These are phyloP conservation scores for Acrocephalus scirpaceus DNA, from an alignment of 2,797 vertebrate species.

Conservation along the genomic window DNA sequence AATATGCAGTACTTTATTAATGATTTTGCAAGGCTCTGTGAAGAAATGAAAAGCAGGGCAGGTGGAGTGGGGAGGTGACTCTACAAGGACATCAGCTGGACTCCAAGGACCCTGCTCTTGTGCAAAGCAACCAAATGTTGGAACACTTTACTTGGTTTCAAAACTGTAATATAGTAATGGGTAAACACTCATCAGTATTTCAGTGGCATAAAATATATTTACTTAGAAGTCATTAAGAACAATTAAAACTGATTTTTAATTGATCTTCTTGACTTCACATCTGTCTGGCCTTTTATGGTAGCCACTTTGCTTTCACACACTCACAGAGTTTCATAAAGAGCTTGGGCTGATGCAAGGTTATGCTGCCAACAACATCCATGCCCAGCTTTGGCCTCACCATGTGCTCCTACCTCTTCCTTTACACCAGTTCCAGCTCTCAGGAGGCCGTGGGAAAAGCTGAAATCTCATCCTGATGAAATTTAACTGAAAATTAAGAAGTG, in stretches of 20 bases:
- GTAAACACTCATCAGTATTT: neutral
- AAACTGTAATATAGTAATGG: neutral
- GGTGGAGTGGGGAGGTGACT: neutral
- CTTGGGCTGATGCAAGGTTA: neutral
- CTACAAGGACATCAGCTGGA: neutral
- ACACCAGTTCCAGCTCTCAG: neutral
- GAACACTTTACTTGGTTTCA: neutral
- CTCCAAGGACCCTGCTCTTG: neutral
- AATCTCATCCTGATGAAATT: neutral
- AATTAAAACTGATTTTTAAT: neutral
- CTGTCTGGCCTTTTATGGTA: neutral
- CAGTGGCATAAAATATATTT: neutral
- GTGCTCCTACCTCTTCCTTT: neutral
- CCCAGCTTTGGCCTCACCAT: neutral
- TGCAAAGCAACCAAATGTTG: neutral
- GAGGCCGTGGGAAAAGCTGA: neutral
- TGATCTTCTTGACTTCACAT: neutral
- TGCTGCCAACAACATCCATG: neutral
- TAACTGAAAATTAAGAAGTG: neutral
- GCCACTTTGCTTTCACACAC: neutral
- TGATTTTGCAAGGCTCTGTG: slow-evolving; percentile 3
- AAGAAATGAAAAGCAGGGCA: neutral
- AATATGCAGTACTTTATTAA: neutral
- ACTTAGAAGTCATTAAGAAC: neutral
- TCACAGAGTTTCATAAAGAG: neutral